Conservation (phyloP, 1,140 invertebrate species). For the Melipona quadrifasciata region DNA sequence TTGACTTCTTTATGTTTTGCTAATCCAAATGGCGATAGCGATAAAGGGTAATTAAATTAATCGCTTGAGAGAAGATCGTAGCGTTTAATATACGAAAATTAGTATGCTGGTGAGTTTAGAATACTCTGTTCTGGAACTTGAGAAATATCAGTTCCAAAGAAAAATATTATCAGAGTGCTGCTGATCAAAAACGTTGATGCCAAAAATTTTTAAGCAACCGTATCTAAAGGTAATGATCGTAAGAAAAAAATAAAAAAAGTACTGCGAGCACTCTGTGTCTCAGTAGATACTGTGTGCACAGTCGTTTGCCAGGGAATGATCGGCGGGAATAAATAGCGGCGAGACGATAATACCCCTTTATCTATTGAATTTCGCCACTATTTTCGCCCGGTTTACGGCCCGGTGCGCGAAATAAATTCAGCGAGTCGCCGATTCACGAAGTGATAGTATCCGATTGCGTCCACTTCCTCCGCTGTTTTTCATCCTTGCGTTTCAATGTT, state of each 20-base stretch:
- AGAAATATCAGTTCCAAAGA: too few relatives aligned
- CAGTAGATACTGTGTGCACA: not conserved
- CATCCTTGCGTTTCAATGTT: slow-evolving; percentile 31
- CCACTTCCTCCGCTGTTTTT: slow-evolving; percentile 3
- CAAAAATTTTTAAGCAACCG: not conserved
- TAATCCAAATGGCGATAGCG: too few relatives aligned
- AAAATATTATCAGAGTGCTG: too few relatives aligned
- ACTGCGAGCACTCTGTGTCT: not conserved
- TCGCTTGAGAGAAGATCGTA: too few relatives aligned
- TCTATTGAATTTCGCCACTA: slow-evolving; percentile 25
- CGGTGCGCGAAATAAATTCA: slow-evolving; percentile 24
- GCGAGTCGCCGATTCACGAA: slow-evolving; percentile 4
- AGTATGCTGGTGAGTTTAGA: too few relatives aligned
- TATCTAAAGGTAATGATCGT: not conserved
- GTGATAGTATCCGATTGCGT: slow-evolving; percentile 36
- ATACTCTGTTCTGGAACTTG: too few relatives aligned
- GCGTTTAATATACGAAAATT: too few relatives aligned
- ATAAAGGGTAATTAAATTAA: too few relatives aligned
- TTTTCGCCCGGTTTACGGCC: slow-evolving; percentile 3
- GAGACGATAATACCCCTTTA: not conserved
- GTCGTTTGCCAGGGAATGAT: not conserved
- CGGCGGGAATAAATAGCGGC: not conserved
- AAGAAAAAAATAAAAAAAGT: not conserved
- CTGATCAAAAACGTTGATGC: not conserved
- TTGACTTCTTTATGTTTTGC: too few relatives aligned